Percentiles rank a stretch among this genome's conserved stretches.
phyloP scores from a whole-genome alignment of 2,888 invertebrate genomes.

The Philonicus albiceps region DNA sequence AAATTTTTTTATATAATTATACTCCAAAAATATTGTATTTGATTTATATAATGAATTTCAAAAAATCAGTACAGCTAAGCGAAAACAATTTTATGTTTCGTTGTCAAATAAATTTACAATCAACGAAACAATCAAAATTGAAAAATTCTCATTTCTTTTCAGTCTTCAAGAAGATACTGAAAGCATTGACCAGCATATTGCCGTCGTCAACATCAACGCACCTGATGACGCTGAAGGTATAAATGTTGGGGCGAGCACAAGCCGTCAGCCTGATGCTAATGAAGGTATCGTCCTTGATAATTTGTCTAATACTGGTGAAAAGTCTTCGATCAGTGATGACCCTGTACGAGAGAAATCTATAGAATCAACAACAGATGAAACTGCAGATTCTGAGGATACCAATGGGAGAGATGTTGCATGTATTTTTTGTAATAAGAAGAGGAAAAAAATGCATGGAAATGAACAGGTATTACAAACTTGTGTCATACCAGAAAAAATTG shows the following conservation, averaged over 20 bases:
- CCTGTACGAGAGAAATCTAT: neutral
- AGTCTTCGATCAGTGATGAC: neutral
- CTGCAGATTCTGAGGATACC: neutral
- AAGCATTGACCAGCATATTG: neutral
- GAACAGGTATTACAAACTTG: neutral
- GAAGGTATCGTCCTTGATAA: neutral
- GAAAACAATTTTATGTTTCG: neutral
- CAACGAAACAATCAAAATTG: no score
- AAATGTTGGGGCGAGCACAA: neutral
- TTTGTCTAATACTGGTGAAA: neutral
- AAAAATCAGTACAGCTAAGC: neutral
- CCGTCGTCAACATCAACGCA: no score
- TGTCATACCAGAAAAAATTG: neutral
- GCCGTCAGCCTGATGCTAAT: neutral
- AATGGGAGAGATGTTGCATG: neutral
- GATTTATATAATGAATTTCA: no score
- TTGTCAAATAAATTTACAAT: neutral
- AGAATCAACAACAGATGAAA: slow-evolving; percentile 2
- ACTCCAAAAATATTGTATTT: no score
- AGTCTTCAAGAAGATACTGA: neutral
- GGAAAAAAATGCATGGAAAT: neutral
- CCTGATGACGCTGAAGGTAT: neutral
- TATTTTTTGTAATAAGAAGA: neutral
- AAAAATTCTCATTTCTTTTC: neutral
- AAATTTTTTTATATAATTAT: no score